A percentile compares a stretch with the other conserved stretches of the same genome.
Conservation (phyloP, 2,113 vertebrate genomes). For the Aphyosemion australe region DNA sequence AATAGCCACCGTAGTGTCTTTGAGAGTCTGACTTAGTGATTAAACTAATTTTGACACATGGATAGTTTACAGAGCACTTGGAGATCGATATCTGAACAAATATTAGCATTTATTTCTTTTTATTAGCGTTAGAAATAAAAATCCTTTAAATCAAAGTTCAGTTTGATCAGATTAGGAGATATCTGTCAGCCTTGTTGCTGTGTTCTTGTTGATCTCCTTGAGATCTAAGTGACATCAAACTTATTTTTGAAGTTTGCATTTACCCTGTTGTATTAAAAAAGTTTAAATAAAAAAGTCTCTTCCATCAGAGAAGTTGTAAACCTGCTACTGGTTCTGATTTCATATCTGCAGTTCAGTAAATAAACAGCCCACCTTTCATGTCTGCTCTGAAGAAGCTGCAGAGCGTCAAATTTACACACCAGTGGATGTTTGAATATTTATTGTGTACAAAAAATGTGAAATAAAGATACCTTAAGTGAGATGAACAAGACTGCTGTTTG, state of each 20-base stretch:
- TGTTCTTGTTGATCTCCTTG: slow-evolving; percentile 75
- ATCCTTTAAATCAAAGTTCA: slow-evolving; percentile 40
- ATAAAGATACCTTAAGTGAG: slow-evolving; percentile 68
- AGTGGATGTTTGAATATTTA: slow-evolving; percentile 73
- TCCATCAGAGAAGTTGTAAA: slow-evolving; percentile 46
- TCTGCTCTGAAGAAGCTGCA: slow-evolving; percentile 42
- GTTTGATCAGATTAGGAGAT: slow-evolving; percentile 57
- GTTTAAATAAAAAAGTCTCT: slow-evolving; percentile 18
- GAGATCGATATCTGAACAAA: slow-evolving; percentile 65
- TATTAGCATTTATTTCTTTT: slow-evolving; percentile 28
- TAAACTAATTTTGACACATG: slow-evolving; percentile 45
- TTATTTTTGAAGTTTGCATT: slow-evolving; percentile 80
- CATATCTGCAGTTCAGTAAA: slow-evolving; percentile 26
- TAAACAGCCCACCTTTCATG: slow-evolving; percentile 36
- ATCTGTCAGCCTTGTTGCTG: slow-evolving; percentile 70
- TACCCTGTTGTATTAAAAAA: slow-evolving; percentile 67
- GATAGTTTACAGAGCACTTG: slow-evolving; percentile 71
- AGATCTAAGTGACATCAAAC: slow-evolving; percentile 79
- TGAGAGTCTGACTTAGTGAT: slow-evolving; percentile 38
- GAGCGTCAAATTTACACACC: slow-evolving; percentile 59
- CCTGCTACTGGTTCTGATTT: slow-evolving; percentile 51
- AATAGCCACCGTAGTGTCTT: slow-evolving; percentile 68
- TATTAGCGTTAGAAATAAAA: slow-evolving; percentile 37
- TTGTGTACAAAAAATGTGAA: slow-evolving; percentile 78
- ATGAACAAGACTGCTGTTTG: too few relatives aligned